Evolutionary conservation across 2,888 invertebrate species (phyloP), one percentile per base, ranked within the genome.

Genomic region (Gibbula magus): DNA sequence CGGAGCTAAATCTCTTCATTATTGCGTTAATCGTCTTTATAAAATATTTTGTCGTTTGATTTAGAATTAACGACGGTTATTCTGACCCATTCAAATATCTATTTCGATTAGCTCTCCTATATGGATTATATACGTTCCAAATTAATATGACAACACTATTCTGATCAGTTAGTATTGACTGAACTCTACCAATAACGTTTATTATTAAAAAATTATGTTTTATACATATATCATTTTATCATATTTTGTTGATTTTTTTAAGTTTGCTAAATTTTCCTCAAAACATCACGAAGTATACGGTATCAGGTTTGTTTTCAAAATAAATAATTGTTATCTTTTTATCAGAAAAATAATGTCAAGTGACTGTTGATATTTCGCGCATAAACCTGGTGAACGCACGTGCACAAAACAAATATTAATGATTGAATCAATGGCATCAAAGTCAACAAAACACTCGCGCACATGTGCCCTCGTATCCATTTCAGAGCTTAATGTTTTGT

Each of bases 11-110:
- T 32, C 29, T 70, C 29, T n/a, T 70, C 70, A 70, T 70, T 70
- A n/a, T 70, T 18, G 39, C 35, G 35, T 32, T 70, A 70, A 70
- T 70, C 32, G 32, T 35, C 16, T 32, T 70, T 70, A 32, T 56
- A 20, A 70, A 70, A 32, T 70, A 35, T 70, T 70, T 70, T 70
- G 70, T 70, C 39, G 70, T 29, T 35, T n/a, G 35, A 18, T 20
- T 39, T n/a, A 20, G 35, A 35, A 70, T 20, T 56, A 56, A 56
- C 56, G 56, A 56, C 25, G 56, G 45, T 45, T 45, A 45, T 45
- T 45, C 45, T 45, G 45, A 45, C 45, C 45, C 45, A 45, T 45
- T 45, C 45, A 56, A 56, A 25, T 56, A 56, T 56, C 20, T 56
- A 16, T 5, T 56, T 56, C 20, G 25, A 10, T 18, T 52, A 18